phyloP scores from a whole-genome alignment of 2,113 vertebrate species.

The Dasyurus viverrinus region DNA sequence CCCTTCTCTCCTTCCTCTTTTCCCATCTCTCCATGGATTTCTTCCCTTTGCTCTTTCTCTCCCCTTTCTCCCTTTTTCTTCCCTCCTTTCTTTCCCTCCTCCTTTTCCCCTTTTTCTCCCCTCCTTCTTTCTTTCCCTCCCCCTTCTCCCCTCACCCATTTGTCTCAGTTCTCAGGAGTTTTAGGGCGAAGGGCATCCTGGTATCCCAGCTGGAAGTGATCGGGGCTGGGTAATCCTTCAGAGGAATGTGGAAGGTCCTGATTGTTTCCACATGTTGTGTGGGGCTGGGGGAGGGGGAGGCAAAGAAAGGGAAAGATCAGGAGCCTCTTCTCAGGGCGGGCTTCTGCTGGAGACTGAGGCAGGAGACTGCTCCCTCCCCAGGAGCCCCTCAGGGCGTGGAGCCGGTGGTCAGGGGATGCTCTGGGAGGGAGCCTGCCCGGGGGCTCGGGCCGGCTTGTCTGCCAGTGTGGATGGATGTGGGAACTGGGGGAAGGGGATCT shows the following conservation, averaged over 20 bases:
- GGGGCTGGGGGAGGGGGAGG: neutral
- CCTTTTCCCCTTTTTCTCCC: neutral
- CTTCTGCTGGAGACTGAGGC: neutral
- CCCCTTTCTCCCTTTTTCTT: neutral
- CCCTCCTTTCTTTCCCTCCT: neutral
- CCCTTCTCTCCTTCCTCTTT: no score
- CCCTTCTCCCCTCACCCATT: neutral
- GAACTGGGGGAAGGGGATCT: constrained; percentile 70
- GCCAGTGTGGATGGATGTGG: constrained; percentile 38
- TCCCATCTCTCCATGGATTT: no score
- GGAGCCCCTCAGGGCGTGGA: accelerated
- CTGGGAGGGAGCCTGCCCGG: accelerated
- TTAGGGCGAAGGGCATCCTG: neutral
- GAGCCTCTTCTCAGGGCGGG: neutral
- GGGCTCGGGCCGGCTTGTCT: neutral
- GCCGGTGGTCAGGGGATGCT: neutral
- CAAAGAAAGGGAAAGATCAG: neutral
- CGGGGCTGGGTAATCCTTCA: neutral
- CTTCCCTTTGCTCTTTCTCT: no score
- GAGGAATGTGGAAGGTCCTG: neutral
- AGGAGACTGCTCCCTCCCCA: neutral
- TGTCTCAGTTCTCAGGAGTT: neutral
- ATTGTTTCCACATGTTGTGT: neutral
- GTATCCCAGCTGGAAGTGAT: neutral
- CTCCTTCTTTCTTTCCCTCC: accelerated